Percentiles rank a stretch among this genome's conserved stretches.
These are phyloP conservation scores for Schizotus pectinicornis DNA, from an alignment of 2,888 invertebrate species.

Conservation along the genomic window DNA sequence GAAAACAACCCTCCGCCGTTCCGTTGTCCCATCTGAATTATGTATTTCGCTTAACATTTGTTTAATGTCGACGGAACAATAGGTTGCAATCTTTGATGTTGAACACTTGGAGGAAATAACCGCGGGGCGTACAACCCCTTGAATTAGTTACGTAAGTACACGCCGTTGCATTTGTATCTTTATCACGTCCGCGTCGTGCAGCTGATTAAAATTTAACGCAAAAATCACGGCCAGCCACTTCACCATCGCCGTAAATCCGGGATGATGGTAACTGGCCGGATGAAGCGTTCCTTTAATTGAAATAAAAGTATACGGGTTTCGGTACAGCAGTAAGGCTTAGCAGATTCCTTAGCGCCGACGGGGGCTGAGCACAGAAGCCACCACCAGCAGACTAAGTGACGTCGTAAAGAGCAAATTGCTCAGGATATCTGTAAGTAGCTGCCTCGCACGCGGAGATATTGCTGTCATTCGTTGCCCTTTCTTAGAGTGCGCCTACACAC, in stretches of 20 bases:
- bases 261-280: conserved; percentile 22
- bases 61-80: conserved; percentile 11
- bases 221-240: conserved; percentile 22
- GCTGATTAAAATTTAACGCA: conserved; percentile 23
- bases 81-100: no score
- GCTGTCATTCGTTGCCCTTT: conserved; percentile 47
- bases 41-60: conserved; percentile 23
- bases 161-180: background rate
- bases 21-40: conserved; percentile 26
- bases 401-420: conserved; percentile 57
- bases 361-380: conserved; percentile 19
- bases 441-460: conserved; percentile 51
- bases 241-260: conserved; percentile 26
- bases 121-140: no score
- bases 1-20: conserved; percentile 13
- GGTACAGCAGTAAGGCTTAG: conserved; percentile 27
- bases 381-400: conserved; percentile 43
- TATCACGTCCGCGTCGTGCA: background rate
- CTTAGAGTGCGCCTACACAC: conserved; percentile 10
- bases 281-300: conserved; percentile 35
- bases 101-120: no score
- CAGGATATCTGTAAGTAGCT: conserved; percentile 52
- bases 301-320: conserved; percentile 32
- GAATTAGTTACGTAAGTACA: conserved; percentile 2
- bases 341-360: conserved; percentile 21